Conservation (phyloP, 2,888 invertebrate species). For the Biston betularia region DNA sequence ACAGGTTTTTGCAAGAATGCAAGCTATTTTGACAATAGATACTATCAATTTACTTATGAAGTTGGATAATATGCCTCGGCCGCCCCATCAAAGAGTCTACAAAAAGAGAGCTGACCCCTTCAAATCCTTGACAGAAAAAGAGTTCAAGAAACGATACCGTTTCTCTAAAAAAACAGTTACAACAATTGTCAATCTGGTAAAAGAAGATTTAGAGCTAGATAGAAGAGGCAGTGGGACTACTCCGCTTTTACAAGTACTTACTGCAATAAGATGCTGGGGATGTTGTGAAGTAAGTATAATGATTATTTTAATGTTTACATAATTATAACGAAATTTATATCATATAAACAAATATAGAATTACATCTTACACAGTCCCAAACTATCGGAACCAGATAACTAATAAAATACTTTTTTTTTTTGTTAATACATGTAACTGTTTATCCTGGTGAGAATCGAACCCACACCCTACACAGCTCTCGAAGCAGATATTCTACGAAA, state of each 20-base stretch:
- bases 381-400: too few species aligned
- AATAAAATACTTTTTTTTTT: too few species aligned
- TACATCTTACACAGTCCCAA: too few species aligned
- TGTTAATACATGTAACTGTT: too few species aligned
- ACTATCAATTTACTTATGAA: neutral
- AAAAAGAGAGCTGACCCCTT: neutral
- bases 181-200: neutral
- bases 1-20: neutral
- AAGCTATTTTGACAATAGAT: neutral
- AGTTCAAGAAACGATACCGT: neutral
- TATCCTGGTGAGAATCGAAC: too few species aligned
- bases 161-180: neutral
- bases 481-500: too few species aligned
- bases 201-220: neutral
- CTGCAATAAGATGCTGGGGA: constrained; percentile 6
- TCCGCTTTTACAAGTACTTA: neutral
- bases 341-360: too few species aligned
- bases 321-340: too few species aligned
- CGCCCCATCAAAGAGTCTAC: neutral
- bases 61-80: neutral
- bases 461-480: too few species aligned
- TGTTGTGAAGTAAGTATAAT: neutral
- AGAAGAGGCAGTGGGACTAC: neutral
- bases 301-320: neutral
- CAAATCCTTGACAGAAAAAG: neutral